Base-by-base conservation (phyloP, 2,888 invertebrate genomes). In the Fragum fragum region DNA sequence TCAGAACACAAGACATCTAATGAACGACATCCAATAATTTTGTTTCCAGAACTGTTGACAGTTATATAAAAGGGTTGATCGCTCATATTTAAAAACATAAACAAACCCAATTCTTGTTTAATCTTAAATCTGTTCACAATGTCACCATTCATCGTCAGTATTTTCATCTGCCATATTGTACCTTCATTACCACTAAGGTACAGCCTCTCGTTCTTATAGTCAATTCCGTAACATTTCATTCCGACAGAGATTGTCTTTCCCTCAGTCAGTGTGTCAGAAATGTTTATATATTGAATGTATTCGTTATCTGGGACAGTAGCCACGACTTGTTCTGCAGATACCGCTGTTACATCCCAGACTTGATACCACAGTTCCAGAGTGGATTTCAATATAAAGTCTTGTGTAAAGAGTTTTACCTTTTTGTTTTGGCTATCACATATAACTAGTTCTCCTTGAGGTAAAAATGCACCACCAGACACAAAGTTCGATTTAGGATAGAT, bases 161-260 rank as follows among this genome's bases (percentile, higher is more conserved):
- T 29, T 29, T 29, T 61, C 3, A 61, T 61, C 47, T 47, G 5
- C 5, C 7, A 47, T 47, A 16, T 47, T 36, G 9, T 57, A 23
- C 14, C 29, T 29, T 61, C 61, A 26, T 2, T 9, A 18, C 61
- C 61, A 61, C 61, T 29, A 6, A 61, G 2, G 32, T 61, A 61
- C 18, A 61, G 23, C 6, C 14, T 61, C 5, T 61, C 61, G 18
- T 61, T 61, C 32, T 61, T 28, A 29, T 11, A 29, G 32, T 61
- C 61, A 7, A 61, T 29, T 61, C 61, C 61, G 7, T 26, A 61
- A 61, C 61, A 61, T 11, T 28, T 7, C 61, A 29, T 29, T 61
- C 61, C 61, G 32, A 61, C 61, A 29, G 14, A 3, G 28, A 61
- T 28, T n/a, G 11, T 18, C 32, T 61, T 61, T 5, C 32, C 61